These are phyloP conservation scores for Eubucco bourcierii DNA, from an alignment of 2,113 vertebrate species.

Conservation along the genomic window DNA sequence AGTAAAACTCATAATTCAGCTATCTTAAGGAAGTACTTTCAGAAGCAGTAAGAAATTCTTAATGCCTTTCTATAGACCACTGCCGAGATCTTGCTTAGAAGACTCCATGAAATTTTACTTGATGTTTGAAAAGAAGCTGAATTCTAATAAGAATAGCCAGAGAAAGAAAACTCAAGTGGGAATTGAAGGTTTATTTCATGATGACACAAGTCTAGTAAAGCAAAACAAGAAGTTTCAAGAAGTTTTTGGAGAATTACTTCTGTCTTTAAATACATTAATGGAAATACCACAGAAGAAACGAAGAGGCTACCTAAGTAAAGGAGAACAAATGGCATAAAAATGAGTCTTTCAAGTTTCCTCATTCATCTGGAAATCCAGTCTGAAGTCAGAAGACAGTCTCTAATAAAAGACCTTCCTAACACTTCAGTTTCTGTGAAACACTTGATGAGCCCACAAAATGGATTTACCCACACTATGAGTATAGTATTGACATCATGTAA, in stretches of 20 bases:
- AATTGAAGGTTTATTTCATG: background rate
- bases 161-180: background rate
- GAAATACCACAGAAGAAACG: background rate
- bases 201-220: background rate
- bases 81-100: background rate
- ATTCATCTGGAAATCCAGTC: background rate
- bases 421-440: background rate
- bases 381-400: background rate
- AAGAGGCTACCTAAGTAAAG: background rate
- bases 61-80: background rate
- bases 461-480: background rate
- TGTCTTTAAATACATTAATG: background rate
- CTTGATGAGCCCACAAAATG: background rate
- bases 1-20: background rate
- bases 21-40: background rate
- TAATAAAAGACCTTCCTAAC: background rate
- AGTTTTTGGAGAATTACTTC: background rate
- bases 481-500: background rate
- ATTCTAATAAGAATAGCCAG: background rate
- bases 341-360: background rate
- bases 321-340: background rate
- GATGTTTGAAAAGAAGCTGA: background rate
- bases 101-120: background rate
- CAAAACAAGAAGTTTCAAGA: background rate
- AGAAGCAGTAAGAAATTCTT: background rate